Conservation (phyloP, 2,113 vertebrate genomes). For the Nothocercus nigrocapillus region DNA sequence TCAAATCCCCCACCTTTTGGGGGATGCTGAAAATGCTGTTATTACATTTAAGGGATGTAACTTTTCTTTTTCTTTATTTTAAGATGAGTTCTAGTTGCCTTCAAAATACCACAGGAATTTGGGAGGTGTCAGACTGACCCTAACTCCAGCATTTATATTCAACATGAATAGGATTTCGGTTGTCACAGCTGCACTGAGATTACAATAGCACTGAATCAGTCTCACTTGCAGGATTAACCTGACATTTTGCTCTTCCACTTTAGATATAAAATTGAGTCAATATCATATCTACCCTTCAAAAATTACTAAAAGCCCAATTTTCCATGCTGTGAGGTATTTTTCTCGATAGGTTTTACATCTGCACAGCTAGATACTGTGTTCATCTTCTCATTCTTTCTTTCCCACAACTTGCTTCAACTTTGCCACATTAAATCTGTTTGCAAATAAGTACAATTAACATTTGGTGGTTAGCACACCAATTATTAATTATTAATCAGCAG, state of each 20-base stretch:
- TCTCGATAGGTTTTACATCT: background rate
- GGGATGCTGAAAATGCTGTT: background rate
- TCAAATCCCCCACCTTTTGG: background rate
- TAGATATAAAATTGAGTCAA: background rate
- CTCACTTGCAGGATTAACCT: background rate
- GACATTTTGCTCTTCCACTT: background rate
- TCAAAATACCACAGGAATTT: background rate
- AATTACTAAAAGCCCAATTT: background rate
- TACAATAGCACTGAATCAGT: background rate
- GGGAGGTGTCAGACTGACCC: conserved; percentile 20
- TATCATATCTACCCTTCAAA: background rate
- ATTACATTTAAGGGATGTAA: background rate
- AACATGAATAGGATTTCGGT: background rate
- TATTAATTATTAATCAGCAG: background rate
- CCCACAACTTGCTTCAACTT: background rate
- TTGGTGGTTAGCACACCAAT: background rate
- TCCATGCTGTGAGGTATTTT: background rate
- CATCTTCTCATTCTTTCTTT: background rate
- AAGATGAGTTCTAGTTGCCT: background rate
- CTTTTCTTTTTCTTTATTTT: background rate
- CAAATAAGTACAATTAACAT: background rate
- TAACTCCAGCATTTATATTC: background rate
- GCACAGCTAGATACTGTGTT: background rate
- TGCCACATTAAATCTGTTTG: background rate
- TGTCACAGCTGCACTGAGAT: background rate